A percentile compares a stretch with the other conserved stretches of the same genome.
These are phyloP conservation scores for Labeo calbasu DNA, from an alignment of 2,797 vertebrate genomes.

Conservation along the genomic window DNA sequence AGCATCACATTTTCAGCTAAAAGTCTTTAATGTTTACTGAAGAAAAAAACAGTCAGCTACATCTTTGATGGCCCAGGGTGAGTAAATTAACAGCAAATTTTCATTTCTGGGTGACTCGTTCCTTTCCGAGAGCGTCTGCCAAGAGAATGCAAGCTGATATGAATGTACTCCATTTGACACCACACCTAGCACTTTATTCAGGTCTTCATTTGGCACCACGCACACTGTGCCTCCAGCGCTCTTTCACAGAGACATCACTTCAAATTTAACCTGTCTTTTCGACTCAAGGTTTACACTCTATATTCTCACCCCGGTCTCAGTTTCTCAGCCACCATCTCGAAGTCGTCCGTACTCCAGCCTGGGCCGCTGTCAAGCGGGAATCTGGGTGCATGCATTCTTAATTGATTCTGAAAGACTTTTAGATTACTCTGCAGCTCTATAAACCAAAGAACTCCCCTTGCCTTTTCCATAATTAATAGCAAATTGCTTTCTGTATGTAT, in stretches of 20 bases:
- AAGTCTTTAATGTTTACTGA: no score
- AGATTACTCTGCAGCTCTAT: constrained; percentile 47
- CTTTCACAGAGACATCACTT: constrained; percentile 18
- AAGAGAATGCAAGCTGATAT: background rate
- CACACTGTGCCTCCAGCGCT: constrained; percentile 24
- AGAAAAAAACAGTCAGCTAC: background rate
- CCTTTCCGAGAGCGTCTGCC: background rate
- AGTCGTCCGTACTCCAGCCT: constrained; percentile 14
- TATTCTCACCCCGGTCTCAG: background rate
- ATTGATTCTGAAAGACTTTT: constrained; percentile 59
- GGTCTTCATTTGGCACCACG: background rate
- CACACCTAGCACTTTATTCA: constrained; percentile 6
- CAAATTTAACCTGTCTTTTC: constrained; percentile 31
- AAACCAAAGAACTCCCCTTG: constrained; percentile 52
- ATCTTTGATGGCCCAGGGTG: background rate
- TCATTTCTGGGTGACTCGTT: background rate
- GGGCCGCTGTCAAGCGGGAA: constrained; percentile 37
- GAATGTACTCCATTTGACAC: background rate
- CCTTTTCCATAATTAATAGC: constrained; percentile 62
- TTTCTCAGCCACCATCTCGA: constrained; percentile 17
- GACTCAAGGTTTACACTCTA: constrained; percentile 32
- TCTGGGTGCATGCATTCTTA: constrained; percentile 43
- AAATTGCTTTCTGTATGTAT: constrained; percentile 58
- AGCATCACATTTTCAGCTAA: no score
- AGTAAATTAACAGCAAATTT: background rate